Percentiles rank a stretch among this genome's conserved stretches.
These are phyloP conservation scores for Ptychochromis oligacanthus DNA, from an alignment of 2,113 vertebrate species.

Conservation along the genomic window DNA sequence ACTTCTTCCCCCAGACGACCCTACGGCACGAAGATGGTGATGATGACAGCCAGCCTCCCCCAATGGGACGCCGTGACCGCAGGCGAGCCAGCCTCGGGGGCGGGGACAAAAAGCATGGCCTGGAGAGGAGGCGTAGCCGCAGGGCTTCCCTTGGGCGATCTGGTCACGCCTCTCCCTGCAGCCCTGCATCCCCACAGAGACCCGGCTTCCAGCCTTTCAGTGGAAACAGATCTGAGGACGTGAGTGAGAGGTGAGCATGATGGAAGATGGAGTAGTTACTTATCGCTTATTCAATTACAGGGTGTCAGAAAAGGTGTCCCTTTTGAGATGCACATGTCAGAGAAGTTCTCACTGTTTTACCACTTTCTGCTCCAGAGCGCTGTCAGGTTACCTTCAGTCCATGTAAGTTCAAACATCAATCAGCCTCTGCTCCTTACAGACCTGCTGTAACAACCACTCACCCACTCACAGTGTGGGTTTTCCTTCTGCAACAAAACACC, in stretches of 20 bases:
- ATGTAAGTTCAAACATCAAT: slow-evolving; percentile 74
- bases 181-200: slow-evolving; percentile 70
- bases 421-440: slow-evolving; percentile 30
- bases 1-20: slow-evolving; percentile 73
- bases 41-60: slow-evolving; percentile 79
- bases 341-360: slow-evolving; percentile 38
- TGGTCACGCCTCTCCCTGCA: slow-evolving; percentile 81
- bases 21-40: slow-evolving; percentile 90
- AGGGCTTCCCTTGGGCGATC: slow-evolving; percentile 86
- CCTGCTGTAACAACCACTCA: slow-evolving; percentile 33
- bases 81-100: slow-evolving; percentile 83
- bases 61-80: slow-evolving; percentile 81
- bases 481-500: slow-evolving; percentile 12
- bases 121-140: slow-evolving; percentile 91
- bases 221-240: slow-evolving; percentile 73
- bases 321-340: not conserved
- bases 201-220: slow-evolving; percentile 73
- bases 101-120: slow-evolving; percentile 71
- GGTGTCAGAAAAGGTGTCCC: not conserved
- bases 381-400: slow-evolving; percentile 67
- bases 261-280: not conserved
- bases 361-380: slow-evolving; percentile 69
- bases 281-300: not conserved
- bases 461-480: slow-evolving; percentile 3
- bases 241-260: slow-evolving; percentile 86